Conservation (phyloP, 2,797 vertebrate species). For the Onychomys torridus region DNA sequence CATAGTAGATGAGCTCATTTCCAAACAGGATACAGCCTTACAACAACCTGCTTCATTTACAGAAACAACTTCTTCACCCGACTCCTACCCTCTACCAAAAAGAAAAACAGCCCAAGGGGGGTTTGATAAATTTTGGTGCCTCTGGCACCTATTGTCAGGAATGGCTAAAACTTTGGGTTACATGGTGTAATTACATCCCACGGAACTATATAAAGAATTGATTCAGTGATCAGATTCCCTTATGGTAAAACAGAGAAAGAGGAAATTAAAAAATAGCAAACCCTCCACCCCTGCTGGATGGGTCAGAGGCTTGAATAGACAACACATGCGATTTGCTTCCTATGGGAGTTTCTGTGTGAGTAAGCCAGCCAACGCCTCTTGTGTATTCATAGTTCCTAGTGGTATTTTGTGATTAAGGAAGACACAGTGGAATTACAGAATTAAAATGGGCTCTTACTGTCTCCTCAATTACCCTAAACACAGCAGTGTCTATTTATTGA, state of each 20-base stretch:
- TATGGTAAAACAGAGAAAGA: constrained; percentile 55
- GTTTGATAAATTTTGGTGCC: constrained; percentile 5
- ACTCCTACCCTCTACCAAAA: neutral
- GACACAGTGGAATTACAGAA: constrained; percentile 3
- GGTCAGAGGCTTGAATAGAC: neutral
- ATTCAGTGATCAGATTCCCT: constrained; percentile 37
- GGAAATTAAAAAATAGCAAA: constrained; percentile 29
- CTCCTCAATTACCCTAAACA: constrained; percentile 36
- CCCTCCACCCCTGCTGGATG: neutral
- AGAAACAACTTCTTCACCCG: constrained; percentile 68
- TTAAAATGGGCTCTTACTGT: constrained; percentile 14
- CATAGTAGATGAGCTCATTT: constrained; percentile 85
- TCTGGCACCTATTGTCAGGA: neutral
- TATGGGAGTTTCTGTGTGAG: neutral
- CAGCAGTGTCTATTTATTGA: constrained; percentile 45
- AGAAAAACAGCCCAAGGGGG: neutral
- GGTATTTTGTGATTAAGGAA: constrained; percentile 53
- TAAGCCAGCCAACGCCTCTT: constrained; percentile 34
- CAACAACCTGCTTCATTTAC: constrained; percentile 84
- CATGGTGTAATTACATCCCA: neutral
- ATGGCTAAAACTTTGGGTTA: neutral
- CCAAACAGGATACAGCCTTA: constrained; percentile 86
- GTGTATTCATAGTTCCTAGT: neutral
- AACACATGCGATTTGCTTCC: neutral
- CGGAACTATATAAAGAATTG: constrained; percentile 24